phyloP scores from a whole-genome alignment of 2,888 invertebrate species.

The Andricus quercusramuli region DNA sequence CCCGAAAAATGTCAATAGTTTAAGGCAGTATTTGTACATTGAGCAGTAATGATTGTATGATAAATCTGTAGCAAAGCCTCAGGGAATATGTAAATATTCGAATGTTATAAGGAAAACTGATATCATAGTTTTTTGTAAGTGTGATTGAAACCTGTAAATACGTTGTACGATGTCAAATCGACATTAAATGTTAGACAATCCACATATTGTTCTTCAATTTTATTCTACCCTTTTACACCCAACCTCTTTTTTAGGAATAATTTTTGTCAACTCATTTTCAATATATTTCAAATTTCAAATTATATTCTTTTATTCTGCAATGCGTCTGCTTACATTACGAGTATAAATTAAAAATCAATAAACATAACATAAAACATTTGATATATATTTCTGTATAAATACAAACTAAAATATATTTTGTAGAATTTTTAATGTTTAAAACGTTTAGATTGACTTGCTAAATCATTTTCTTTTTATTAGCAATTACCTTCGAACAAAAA shows the following conservation, averaged over 20 bases:
- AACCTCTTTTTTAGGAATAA: not conserved
- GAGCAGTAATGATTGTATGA: slow-evolving; percentile 8
- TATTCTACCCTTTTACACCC: not conserved
- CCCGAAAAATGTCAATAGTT: slow-evolving; percentile 3
- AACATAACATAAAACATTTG: not conserved
- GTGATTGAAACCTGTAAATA: slow-evolving; percentile 8
- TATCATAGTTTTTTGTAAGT: not conserved
- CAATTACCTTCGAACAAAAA: too few species aligned
- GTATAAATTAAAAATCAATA: not conserved
- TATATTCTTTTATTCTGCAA: not conserved
- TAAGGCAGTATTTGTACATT: slow-evolving; percentile 3
- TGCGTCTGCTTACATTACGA: not conserved
- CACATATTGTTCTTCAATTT: not conserved
- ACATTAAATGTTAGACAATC: slow-evolving; percentile 36
- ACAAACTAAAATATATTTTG: too few species aligned
- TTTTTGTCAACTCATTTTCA: too few species aligned
- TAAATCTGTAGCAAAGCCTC: slow-evolving; percentile 19
- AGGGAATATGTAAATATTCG: slow-evolving; percentile 33
- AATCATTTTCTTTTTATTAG: too few species aligned
- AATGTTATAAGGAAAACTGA: not conserved
- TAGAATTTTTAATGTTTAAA: too few species aligned
- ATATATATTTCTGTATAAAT: not conserved
- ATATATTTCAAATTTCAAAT: too few species aligned
- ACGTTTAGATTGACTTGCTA: too few species aligned
- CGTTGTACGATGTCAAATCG: slow-evolving; percentile 19